These are phyloP conservation scores for Panthera tigris DNA, from an alignment of 2,113 vertebrate species.

Conservation along the genomic window DNA sequence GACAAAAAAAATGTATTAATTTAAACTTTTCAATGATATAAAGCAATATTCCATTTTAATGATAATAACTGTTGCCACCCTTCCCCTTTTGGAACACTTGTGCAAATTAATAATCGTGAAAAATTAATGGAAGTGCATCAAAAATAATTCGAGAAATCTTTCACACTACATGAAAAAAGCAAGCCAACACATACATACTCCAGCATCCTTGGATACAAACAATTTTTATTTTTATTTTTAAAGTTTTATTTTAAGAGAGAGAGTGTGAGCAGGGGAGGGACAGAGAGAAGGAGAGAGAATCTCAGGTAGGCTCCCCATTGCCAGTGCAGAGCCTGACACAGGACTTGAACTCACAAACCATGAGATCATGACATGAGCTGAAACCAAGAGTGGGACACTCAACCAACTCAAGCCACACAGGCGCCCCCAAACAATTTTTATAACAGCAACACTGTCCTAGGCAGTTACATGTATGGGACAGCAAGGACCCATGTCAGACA, in stretches of 20 bases:
- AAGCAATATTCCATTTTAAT: neutral
- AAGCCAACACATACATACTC: neutral
- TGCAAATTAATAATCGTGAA: neutral
- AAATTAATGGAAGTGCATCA: constrained; percentile 21
- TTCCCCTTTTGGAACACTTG: neutral
- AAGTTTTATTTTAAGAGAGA: too few relatives aligned
- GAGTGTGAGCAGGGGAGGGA: too few relatives aligned
- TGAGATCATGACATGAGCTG: too few relatives aligned
- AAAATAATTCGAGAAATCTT: constrained; percentile 2
- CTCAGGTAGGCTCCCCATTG: too few relatives aligned
- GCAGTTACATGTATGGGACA: neutral
- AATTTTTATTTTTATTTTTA: too few relatives aligned
- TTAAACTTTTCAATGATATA: neutral
- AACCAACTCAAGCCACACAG: too few relatives aligned
- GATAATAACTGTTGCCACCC: neutral
- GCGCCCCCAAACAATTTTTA: neutral
- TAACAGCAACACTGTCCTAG: neutral
- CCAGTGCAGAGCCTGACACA: too few relatives aligned
- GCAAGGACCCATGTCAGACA: neutral
- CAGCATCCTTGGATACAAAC: neutral
- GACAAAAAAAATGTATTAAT: neutral
- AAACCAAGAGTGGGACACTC: too few relatives aligned
- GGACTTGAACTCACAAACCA: too few relatives aligned
- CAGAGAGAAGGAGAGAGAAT: too few relatives aligned
- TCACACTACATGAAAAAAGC: neutral